Conservation (phyloP, 2,113 vertebrate genomes). For the Mirza zaza region DNA sequence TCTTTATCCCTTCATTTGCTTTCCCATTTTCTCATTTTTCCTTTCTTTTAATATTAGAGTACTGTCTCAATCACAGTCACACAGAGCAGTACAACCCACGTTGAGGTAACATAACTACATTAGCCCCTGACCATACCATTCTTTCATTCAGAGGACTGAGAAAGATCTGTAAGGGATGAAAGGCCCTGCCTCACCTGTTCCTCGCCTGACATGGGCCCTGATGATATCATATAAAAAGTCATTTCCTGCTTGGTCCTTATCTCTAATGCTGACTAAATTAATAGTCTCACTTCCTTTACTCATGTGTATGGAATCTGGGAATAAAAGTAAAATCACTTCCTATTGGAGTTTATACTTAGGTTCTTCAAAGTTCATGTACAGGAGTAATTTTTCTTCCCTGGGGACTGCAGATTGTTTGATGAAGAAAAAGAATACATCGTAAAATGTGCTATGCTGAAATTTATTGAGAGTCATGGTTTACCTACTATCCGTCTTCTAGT, state of each 20-base stretch:
- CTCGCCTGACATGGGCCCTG: neutral
- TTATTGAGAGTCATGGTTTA: neutral
- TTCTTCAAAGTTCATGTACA: neutral
- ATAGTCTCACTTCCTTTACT: constrained; percentile 63
- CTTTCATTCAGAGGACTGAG: neutral
- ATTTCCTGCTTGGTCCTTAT: constrained; percentile 71
- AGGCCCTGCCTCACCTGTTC: neutral
- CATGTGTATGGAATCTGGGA: constrained; percentile 41
- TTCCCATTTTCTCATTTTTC: neutral
- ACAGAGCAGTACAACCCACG: neutral
- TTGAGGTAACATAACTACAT: neutral
- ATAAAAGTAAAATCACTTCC: constrained; percentile 59
- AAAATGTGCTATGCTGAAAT: neutral
- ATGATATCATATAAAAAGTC: constrained; percentile 63
- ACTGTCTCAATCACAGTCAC: neutral
- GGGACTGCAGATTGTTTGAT: neutral
- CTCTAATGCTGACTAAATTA: constrained; percentile 46
- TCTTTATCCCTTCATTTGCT: neutral
- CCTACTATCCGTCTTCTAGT: neutral
- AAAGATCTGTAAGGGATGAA: neutral
- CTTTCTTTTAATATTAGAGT: neutral
- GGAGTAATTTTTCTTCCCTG: neutral
- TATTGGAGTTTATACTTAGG: constrained; percentile 31
- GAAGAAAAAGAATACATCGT: neutral
- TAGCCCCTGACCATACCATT: neutral